Conservation (phyloP, 2,113 vertebrate species). For the Calcarius ornatus region DNA sequence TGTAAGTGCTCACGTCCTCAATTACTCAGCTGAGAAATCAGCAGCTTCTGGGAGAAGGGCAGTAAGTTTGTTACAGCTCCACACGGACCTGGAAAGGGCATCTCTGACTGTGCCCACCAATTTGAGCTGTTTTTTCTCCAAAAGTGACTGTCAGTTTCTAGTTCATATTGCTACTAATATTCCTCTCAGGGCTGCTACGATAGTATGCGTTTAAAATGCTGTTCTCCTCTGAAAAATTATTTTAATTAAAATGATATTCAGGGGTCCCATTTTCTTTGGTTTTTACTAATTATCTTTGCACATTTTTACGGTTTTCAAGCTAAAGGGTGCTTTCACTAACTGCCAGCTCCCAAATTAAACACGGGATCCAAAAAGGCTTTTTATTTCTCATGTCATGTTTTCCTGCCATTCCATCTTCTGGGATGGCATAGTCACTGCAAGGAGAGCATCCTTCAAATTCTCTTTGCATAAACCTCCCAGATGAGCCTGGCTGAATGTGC, state of each 20-base stretch:
- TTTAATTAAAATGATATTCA: constrained; percentile 45
- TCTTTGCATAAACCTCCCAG: neutral
- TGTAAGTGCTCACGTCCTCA: neutral
- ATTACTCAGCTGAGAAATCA: neutral
- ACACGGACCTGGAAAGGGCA: neutral
- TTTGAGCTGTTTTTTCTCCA: neutral
- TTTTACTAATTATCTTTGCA: neutral
- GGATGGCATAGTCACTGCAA: neutral
- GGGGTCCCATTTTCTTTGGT: neutral
- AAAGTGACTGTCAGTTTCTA: neutral
- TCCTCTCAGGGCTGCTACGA: neutral
- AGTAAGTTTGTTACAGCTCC: neutral
- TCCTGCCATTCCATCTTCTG: neutral
- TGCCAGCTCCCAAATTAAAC: neutral
- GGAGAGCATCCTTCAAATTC: neutral
- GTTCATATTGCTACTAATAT: neutral
- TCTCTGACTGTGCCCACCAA: neutral
- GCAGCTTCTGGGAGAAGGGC: neutral
- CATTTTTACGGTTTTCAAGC: neutral
- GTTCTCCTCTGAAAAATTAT: constrained; percentile 24
- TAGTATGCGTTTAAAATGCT: neutral
- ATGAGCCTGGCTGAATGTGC: neutral
- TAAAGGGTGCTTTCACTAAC: neutral
- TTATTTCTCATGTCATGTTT: neutral
- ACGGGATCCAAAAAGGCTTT: neutral